These are phyloP conservation scores for Pyralis farinalis DNA, from an alignment of 2,888 invertebrate species.

Conservation along the genomic window DNA sequence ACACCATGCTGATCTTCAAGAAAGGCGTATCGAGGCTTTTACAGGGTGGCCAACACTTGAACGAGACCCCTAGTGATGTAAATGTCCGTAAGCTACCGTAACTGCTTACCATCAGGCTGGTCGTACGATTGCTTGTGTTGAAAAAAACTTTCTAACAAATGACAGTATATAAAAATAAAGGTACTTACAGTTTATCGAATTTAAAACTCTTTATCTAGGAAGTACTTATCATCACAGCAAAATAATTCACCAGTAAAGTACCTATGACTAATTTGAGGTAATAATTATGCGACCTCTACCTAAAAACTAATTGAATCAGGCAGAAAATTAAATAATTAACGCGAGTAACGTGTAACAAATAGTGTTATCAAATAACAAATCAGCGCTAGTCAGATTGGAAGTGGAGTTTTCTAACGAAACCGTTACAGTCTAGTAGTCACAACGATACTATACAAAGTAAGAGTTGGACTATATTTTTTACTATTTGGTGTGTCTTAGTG, in stretches of 20 bases:
- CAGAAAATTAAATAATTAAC: conserved; percentile 1
- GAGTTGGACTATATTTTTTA: conserved; percentile 3
- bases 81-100: too few species aligned
- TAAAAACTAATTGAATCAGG: background rate
- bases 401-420: conserved; percentile 8
- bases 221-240: background rate
- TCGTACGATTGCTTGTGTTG: too few species aligned
- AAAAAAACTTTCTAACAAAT: too few species aligned
- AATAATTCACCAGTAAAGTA: background rate
- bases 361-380: conserved; percentile 5
- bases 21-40: too few species aligned
- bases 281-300: background rate
- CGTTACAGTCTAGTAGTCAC: conserved; percentile 10
- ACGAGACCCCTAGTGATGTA: too few species aligned
- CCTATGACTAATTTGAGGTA: background rate
- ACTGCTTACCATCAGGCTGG: too few species aligned
- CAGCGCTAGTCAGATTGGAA: conserved; percentile 2
- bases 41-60: too few species aligned
- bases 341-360: background rate
- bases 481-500: conserved; percentile 3
- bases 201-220: background rate
- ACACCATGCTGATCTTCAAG: too few species aligned
- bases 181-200: too few species aligned
- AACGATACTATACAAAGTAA: conserved; percentile 4
- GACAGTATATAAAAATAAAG: too few species aligned